A percentile compares a stretch with the other conserved stretches of the same genome.
Evolutionary conservation across 2,888 invertebrate genomes (phyloP).

Genomic region (Agrotis clavis): DNA sequence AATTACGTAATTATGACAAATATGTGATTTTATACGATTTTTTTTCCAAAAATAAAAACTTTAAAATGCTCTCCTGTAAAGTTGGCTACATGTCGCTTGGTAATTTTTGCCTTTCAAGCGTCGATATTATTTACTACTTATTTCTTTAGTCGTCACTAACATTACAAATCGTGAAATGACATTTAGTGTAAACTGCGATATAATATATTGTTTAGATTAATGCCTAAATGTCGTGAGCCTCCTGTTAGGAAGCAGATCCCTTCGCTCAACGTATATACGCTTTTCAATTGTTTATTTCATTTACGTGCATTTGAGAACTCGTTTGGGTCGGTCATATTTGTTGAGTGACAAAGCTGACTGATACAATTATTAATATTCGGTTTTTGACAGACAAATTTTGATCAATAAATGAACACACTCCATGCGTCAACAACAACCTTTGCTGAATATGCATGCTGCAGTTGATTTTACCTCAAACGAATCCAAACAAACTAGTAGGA

Average conservation of each 20-base stretch:
- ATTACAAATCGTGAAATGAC: slow-evolving; percentile 35
- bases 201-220: slow-evolving; percentile 40
- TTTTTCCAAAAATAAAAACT: no score
- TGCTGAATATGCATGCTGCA: no score
- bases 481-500: no score
- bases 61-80: no score
- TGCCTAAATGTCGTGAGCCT: slow-evolving; percentile 28
- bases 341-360: neutral
- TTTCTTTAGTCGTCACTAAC: slow-evolving; percentile 11
- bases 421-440: neutral
- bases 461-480: no score
- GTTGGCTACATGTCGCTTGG: no score
- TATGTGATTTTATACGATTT: no score
- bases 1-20: no score
- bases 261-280: neutral
- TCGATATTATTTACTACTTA: slow-evolving; percentile 23
- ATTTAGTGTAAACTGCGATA: slow-evolving; percentile 27
- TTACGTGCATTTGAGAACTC: neutral
- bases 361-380: neutral
- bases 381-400: neutral
- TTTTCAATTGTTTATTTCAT: slow-evolving; percentile 6
- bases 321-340: neutral
- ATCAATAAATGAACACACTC: neutral
- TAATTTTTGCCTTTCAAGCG: no score
- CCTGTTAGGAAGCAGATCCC: slow-evolving; percentile 12